phyloP scores from a whole-genome alignment of 2,888 invertebrate species.

The Aspidiotus destructor region DNA sequence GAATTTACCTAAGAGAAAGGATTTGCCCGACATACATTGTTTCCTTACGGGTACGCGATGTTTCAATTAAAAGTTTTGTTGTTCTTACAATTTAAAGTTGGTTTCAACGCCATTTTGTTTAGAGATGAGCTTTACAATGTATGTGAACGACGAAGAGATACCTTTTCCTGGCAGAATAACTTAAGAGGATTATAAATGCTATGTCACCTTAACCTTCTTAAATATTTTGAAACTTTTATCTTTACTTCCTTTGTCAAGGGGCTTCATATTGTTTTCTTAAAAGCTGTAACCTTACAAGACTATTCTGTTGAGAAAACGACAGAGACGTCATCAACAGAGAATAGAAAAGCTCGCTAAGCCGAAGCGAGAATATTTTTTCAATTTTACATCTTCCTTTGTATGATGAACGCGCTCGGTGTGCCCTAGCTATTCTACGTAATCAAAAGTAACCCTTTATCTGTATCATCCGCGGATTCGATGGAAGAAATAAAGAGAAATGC shows the following conservation, averaged over 20 bases:
- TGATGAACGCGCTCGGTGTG: too few species aligned
- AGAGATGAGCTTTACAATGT: constrained; percentile 29
- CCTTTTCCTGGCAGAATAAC: constrained; percentile 26
- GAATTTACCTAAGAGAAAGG: constrained; percentile 19
- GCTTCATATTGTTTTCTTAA: background rate
- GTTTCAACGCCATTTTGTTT: constrained; percentile 32
- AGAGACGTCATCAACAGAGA: too few species aligned
- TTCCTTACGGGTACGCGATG: constrained; percentile 28
- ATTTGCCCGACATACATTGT: background rate
- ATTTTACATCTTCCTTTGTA: too few species aligned
- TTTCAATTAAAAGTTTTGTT: constrained; percentile 39
- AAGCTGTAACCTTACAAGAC: too few species aligned
- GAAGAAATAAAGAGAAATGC: too few species aligned
- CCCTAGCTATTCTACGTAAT: too few species aligned
- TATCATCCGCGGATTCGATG: too few species aligned
- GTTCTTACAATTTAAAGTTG: constrained; percentile 39
- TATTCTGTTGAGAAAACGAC: too few species aligned
- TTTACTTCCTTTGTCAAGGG: background rate
- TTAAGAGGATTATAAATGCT: constrained; percentile 29
- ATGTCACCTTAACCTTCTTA: constrained; percentile 26
- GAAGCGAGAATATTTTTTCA: too few species aligned
- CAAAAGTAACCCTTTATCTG: too few species aligned
- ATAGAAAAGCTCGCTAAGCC: too few species aligned
- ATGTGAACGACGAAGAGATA: constrained; percentile 23
- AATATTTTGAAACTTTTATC: constrained; percentile 14